phyloP scores from a whole-genome alignment of 1,140 invertebrate species.

The Agrilus planipennis region DNA sequence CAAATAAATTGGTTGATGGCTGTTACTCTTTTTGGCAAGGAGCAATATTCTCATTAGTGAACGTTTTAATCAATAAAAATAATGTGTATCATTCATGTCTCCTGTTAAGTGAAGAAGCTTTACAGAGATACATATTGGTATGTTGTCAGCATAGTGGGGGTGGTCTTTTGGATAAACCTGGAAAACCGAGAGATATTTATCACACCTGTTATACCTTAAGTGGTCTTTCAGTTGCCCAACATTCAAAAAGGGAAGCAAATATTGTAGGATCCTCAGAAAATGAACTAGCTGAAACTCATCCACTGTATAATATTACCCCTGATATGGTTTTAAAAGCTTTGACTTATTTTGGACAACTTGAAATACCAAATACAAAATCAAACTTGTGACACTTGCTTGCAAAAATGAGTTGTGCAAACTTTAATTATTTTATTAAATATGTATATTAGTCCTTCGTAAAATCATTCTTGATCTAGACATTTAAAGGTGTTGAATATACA shows the following conservation, averaged over 20 bases:
- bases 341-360: constrained; percentile 33
- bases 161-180: constrained; percentile 93
- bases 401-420: too few relatives aligned
- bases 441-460: too few relatives aligned
- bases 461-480: too few relatives aligned
- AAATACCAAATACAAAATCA: too few relatives aligned
- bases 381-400: too few relatives aligned
- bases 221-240: constrained; percentile 89
- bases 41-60: constrained; percentile 64
- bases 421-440: too few relatives aligned
- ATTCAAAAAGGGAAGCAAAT: constrained; percentile 45
- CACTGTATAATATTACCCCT: constrained; percentile 52
- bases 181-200: constrained; percentile 81
- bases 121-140: constrained; percentile 90
- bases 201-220: constrained; percentile 94
- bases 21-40: constrained; percentile 99
- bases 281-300: constrained; percentile 49
- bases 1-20: constrained; percentile 96
- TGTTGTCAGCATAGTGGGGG: constrained; percentile 85
- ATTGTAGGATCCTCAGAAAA: constrained; percentile 48
- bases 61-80: constrained; percentile 20
- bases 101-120: constrained; percentile 69
- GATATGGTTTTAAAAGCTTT: constrained; percentile 38
- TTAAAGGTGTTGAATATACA: too few relatives aligned
- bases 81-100: constrained; percentile 33